Evolutionary conservation across 2,797 vertebrate species (phyloP).

Genomic region (Nannoperca australis): DNA sequence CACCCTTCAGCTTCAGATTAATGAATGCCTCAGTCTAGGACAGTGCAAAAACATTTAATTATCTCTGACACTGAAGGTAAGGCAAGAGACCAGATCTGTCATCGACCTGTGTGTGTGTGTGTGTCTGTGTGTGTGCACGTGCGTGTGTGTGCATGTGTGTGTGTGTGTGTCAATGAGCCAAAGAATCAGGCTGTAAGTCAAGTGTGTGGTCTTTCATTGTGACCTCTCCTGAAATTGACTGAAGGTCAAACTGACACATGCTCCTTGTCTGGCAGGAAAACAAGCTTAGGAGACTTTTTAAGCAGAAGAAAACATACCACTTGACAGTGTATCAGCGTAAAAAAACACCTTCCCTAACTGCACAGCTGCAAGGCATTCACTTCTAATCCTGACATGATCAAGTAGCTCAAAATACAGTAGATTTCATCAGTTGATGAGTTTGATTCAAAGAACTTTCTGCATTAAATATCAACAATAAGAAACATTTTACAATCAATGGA

Average conservation of each 20-base stretch:
- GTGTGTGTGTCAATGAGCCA: slow-evolving; percentile 29
- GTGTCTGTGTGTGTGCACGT: slow-evolving; percentile 11
- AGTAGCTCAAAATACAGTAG: neutral
- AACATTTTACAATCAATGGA: no score
- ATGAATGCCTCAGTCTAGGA: slow-evolving; percentile 57
- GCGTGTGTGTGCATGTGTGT: neutral
- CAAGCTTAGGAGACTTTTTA: neutral
- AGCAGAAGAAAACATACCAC: slow-evolving; percentile 18
- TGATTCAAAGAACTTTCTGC: neutral
- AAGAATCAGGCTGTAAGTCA: slow-evolving; percentile 41
- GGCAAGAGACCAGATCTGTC: slow-evolving; percentile 48
- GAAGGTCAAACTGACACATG: slow-evolving; percentile 53
- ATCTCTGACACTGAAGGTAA: slow-evolving; percentile 63
- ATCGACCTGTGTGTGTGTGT: neutral
- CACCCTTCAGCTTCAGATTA: slow-evolving; percentile 53
- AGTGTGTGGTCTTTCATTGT: slow-evolving; percentile 30
- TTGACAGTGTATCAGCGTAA: slow-evolving; percentile 35
- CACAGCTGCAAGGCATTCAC: neutral
- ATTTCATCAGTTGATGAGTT: neutral
- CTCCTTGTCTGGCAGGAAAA: slow-evolving; percentile 24
- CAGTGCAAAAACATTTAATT: slow-evolving; percentile 69
- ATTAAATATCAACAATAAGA: neutral
- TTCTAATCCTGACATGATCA: neutral
- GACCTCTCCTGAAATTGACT: slow-evolving; percentile 39
- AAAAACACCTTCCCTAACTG: neutral